These are phyloP conservation scores for Leptonema lineaticorne DNA, from an alignment of 1,140 invertebrate genomes.

Conservation along the genomic window DNA sequence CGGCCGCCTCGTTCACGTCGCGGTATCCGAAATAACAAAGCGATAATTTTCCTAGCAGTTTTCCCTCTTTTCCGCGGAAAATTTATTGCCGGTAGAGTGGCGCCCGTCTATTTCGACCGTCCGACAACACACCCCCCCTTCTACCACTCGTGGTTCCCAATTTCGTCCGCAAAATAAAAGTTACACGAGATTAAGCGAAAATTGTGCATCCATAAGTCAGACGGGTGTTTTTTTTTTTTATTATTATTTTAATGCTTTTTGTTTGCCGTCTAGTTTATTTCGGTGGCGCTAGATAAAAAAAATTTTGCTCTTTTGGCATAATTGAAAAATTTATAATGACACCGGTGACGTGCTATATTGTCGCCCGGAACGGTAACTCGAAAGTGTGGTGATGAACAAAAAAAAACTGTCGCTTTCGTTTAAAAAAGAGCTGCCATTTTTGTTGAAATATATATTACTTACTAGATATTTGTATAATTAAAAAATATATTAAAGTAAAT, in stretches of 20 bases:
- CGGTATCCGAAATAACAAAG: conserved; percentile 34
- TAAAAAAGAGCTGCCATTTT: too few relatives aligned
- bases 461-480: too few relatives aligned
- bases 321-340: too few relatives aligned
- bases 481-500: too few relatives aligned
- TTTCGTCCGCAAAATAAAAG: conserved; percentile 6
- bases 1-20: background rate
- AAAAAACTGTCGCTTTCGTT: too few relatives aligned
- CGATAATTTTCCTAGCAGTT: conserved; percentile 40
- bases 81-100: conserved; percentile 31
- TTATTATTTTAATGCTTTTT: background rate
- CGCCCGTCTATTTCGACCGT: background rate
- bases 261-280: background rate
- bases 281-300: too few relatives aligned
- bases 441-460: too few relatives aligned
- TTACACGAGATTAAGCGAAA: background rate
- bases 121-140: background rate
- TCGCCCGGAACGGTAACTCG: too few relatives aligned
- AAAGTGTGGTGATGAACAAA: too few relatives aligned
- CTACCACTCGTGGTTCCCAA: background rate
- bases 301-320: too few relatives aligned
- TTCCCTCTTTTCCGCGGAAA: conserved; percentile 31
- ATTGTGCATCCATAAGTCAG: background rate
- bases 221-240: background rate
- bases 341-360: too few relatives aligned